A percentile compares a stretch with the other conserved stretches of the same genome.
These are phyloP conservation scores for Eledona agricola DNA, from an alignment of 2,888 invertebrate species.

Conservation along the genomic window DNA sequence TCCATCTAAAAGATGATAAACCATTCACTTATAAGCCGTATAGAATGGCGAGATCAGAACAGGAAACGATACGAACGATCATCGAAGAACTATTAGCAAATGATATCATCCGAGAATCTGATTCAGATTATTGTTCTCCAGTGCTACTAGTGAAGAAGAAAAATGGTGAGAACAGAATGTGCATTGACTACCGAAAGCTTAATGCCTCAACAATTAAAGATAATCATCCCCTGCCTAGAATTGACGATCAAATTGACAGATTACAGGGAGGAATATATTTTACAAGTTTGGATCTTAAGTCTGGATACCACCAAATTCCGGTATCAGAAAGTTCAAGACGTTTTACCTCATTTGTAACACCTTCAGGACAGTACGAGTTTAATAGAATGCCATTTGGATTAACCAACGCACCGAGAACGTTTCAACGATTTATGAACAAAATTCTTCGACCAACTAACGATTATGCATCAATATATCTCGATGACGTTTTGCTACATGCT, in stretches of 20 bases:
- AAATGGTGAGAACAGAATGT: constrained; percentile 41
- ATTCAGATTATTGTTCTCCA: constrained; percentile 44
- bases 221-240: constrained; percentile 26
- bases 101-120: constrained; percentile 41
- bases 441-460: constrained; percentile 26
- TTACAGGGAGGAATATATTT: constrained; percentile 37
- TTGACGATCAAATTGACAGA: constrained; percentile 5
- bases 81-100: constrained; percentile 38
- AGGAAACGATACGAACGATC: constrained; percentile 38
- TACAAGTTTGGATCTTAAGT: constrained; percentile 37
- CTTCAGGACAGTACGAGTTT: constrained; percentile 38
- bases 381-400: constrained; percentile 38
- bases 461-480: constrained; percentile 34
- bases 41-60: constrained; percentile 40
- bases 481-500: constrained; percentile 36
- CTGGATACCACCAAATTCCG: constrained; percentile 40
- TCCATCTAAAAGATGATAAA: constrained; percentile 3
- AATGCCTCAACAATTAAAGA: constrained; percentile 38
- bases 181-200: constrained; percentile 46
- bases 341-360: constrained; percentile 40
- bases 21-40: constrained; percentile 41
- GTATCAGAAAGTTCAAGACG: constrained; percentile 32
- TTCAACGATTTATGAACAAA: constrained; percentile 38
- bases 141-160: constrained; percentile 43
- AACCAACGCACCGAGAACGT: constrained; percentile 37